phyloP scores from a whole-genome alignment of 2,113 vertebrate genomes.

The Illadopsis cleaveri region DNA sequence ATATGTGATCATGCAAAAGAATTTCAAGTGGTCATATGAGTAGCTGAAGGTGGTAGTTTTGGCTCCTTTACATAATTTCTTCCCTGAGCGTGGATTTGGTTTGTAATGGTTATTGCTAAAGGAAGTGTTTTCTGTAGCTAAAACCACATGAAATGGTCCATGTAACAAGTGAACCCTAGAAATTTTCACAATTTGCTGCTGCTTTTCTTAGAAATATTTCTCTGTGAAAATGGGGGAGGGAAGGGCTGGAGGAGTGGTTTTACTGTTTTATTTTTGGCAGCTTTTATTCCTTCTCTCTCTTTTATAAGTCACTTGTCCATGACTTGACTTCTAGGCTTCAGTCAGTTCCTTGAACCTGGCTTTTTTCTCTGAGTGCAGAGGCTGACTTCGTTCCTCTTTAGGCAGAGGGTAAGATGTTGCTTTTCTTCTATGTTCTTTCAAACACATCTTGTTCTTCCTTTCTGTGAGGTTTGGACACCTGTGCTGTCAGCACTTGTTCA shows the following conservation, averaged over 20 bases:
- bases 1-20: background rate
- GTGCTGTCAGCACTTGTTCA: background rate
- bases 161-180: background rate
- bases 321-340: background rate
- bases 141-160: background rate
- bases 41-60: conserved; percentile 9
- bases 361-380: background rate
- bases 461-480: background rate
- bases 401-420: background rate
- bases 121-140: conserved; percentile 2
- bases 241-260: fast-evolving
- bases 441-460: background rate
- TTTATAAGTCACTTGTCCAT: background rate
- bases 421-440: background rate
- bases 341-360: background rate
- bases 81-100: conserved; percentile 6
- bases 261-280: background rate
- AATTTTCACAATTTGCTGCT: background rate
- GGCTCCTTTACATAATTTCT: conserved; percentile 21
- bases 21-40: background rate
- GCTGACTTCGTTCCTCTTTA: background rate
- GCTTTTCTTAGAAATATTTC: background rate
- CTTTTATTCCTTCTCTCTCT: background rate
- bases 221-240: background rate
- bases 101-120: conserved; percentile 19